Evolutionary conservation across 2,888 invertebrate genomes (phyloP).

Genomic region (Patella ulyssiponensis): DNA sequence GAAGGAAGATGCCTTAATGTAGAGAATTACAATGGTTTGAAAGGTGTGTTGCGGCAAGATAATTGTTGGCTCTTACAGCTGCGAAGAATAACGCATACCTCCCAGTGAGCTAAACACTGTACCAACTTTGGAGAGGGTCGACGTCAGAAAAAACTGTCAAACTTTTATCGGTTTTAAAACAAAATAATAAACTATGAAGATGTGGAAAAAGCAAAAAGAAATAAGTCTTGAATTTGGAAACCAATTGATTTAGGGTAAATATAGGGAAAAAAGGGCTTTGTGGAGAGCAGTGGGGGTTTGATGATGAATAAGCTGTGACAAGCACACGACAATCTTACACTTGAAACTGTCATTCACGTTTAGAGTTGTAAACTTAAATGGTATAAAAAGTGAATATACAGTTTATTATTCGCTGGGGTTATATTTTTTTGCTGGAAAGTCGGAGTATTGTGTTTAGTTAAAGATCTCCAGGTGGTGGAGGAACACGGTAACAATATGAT

Average conservation of each 20-base stretch:
- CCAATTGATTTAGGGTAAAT: neutral
- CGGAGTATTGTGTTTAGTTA: too few relatives aligned
- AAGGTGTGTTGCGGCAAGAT: conserved; percentile 9
- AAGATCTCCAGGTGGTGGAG: too few relatives aligned
- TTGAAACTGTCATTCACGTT: neutral
- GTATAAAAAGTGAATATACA: conserved; percentile 2
- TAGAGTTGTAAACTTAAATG: neutral
- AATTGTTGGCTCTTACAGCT: conserved; percentile 8
- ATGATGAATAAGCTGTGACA: neutral
- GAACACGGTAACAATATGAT: too few relatives aligned
- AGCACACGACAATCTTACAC: conserved; percentile 13
- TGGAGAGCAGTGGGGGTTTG: neutral
- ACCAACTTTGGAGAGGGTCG: neutral
- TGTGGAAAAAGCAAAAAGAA: conserved; percentile 3
- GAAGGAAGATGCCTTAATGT: conserved; percentile 8
- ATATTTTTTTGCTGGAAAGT: too few relatives aligned
- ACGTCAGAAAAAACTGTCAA: conserved; percentile 9
- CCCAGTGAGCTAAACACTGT: conserved; percentile 11
- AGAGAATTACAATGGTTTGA: neutral
- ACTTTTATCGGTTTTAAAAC: conserved; percentile 7
- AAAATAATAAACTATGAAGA: conserved; percentile 5
- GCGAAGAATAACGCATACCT: conserved; percentile 11
- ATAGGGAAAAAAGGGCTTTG: neutral
- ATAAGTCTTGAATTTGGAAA: conserved; percentile 2
- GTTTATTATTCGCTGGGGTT: neutral